Evolutionary conservation across 2,888 invertebrate species (phyloP).

Genomic region (Argyresthia goedartella): DNA sequence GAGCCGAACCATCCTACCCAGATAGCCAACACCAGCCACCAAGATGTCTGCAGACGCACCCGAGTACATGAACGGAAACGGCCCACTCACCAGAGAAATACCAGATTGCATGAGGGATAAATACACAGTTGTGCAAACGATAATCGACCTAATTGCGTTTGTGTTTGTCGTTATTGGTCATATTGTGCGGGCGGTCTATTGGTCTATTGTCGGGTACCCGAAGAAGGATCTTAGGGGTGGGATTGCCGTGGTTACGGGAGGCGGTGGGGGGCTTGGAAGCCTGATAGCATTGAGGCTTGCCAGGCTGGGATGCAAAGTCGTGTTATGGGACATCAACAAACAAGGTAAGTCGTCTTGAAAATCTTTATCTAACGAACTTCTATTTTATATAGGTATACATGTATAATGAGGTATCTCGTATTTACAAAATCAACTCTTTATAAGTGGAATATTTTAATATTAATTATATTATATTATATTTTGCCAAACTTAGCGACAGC

Average conservation of each 20-base stretch:
- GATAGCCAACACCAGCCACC: constrained; percentile 23
- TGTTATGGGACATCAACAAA: constrained; percentile 92
- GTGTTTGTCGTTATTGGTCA: constrained; percentile 56
- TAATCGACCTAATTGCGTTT: constrained; percentile 70
- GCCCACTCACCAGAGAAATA: constrained; percentile 56
- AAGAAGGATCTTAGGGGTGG: constrained; percentile 81
- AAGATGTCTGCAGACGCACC: constrained; percentile 38
- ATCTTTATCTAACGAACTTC: neutral
- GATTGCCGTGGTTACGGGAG: constrained; percentile 89
- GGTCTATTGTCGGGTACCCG: constrained; percentile 72
- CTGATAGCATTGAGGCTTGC: constrained; percentile 81
- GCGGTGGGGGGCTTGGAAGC: constrained; percentile 88
- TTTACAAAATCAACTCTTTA: too few relatives aligned
- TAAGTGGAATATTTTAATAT: too few relatives aligned
- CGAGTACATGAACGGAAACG: constrained; percentile 55
- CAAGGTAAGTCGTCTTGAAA: constrained; percentile 71
- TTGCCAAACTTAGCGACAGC: too few relatives aligned
- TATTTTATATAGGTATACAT: too few relatives aligned
- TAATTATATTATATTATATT: too few relatives aligned
- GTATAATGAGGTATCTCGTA: too few relatives aligned
- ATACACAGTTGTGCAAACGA: constrained; percentile 61
- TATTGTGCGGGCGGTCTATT: constrained; percentile 69
- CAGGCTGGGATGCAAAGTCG: constrained; percentile 81
- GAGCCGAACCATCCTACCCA: constrained; percentile 12
- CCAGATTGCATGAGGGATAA: constrained; percentile 63